A percentile compares a stretch with the other conserved stretches of the same genome.
These are phyloP conservation scores for Cosmorhoe ocellata DNA, from an alignment of 2,888 invertebrate genomes.

Conservation along the genomic window DNA sequence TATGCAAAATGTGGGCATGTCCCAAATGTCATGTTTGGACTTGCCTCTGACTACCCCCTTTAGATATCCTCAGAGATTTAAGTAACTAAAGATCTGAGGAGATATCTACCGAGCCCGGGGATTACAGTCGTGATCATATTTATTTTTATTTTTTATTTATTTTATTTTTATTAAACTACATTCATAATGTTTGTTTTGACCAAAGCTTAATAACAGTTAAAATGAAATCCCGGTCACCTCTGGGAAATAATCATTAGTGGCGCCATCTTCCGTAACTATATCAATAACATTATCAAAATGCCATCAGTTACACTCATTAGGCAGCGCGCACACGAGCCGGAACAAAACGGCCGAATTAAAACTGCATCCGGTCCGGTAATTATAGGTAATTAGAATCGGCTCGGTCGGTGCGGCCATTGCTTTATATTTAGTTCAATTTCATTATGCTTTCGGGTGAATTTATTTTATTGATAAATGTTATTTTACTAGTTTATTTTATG, in stretches of 20 bases:
- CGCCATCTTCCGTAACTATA: slow-evolving; percentile 43
- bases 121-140: too few relatives aligned
- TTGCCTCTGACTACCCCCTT: too few relatives aligned
- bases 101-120: too few relatives aligned
- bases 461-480: slow-evolving; percentile 23
- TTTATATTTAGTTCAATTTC: slow-evolving; percentile 55
- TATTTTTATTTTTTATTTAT: too few relatives aligned
- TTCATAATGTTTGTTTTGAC: background rate
- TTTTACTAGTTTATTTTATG: slow-evolving; percentile 10
- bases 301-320: slow-evolving; percentile 70
- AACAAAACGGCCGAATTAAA: slow-evolving; percentile 72
- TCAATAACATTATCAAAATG: slow-evolving; percentile 73
- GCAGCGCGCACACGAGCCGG: slow-evolving; percentile 44
- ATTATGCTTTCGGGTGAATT: slow-evolving; percentile 25
- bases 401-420: slow-evolving; percentile 51
- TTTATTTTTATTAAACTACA: too few relatives aligned
- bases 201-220: background rate
- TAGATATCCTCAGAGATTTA: too few relatives aligned
- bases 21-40: too few relatives aligned
- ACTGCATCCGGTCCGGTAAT: slow-evolving; percentile 71
- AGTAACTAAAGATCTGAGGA: too few relatives aligned
- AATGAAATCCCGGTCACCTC: slow-evolving; percentile 8
- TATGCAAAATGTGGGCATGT: too few relatives aligned
- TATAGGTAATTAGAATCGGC: slow-evolving; percentile 71
- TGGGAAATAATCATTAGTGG: slow-evolving; percentile 33